These are phyloP conservation scores for Adineta ricciae DNA, from an alignment of 2,888 invertebrate species.

Conservation along the genomic window DNA sequence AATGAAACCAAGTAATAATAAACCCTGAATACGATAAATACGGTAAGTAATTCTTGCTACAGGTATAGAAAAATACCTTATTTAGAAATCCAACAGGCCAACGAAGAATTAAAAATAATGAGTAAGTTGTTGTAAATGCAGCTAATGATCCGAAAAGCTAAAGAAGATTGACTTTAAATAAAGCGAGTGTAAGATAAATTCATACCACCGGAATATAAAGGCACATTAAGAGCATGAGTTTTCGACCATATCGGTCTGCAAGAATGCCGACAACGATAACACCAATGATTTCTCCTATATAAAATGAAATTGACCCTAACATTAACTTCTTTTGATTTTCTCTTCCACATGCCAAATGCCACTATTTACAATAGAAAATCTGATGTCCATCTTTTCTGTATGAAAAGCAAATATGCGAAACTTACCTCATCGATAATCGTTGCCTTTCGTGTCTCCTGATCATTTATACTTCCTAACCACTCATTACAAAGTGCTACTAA, in stretches of 20 bases:
- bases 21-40: background rate
- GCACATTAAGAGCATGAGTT: background rate
- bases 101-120: constrained; percentile 7
- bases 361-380: too few relatives aligned
- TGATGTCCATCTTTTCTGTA: too few relatives aligned
- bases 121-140: constrained; percentile 17
- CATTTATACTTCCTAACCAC: background rate
- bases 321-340: background rate
- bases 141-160: constrained; percentile 20
- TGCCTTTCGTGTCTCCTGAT: background rate
- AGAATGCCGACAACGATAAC: background rate
- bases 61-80: background rate
- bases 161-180: background rate
- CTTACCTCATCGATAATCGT: constrained; percentile 14
- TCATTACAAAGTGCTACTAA: background rate
- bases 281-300: background rate
- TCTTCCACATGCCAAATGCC: constrained; percentile 6
- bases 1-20: background rate
- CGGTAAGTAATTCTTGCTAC: too few relatives aligned
- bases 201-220: background rate
- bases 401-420: too few relatives aligned
- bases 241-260: background rate
- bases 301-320: background rate
- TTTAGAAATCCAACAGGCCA: constrained; percentile 16
- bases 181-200: background rate